Evolutionary conservation across 2,888 invertebrate genomes (phyloP), one percentile per base, ranked within the genome.

Genomic region (Physocephala rufipes): DNA sequence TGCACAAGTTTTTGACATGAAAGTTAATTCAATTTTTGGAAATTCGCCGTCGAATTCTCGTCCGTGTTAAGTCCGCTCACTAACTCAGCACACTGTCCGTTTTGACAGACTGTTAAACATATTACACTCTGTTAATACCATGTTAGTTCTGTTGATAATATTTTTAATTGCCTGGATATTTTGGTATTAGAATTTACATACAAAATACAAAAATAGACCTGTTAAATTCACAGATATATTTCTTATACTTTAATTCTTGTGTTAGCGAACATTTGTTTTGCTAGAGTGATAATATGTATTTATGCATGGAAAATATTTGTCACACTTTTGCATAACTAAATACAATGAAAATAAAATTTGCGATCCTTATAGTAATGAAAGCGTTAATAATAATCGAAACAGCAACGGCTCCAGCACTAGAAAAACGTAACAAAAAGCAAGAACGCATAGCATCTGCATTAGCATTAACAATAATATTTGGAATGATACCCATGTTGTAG

Each of bases 301-400:
- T 51, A 30, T 68, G 58, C 63, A 70, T 73, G 72, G 75, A 72
- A 74, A 36, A 36, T 7, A 36, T 75, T 75, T 75, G 73, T 73
- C 74, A 78, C 75, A 77, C 77, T 78, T 76, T 76, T 73, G 76
- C 78, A 74, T 78, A 76, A 76, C 76, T 74, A 74, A 73, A 75
- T 69, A 74, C 69, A 73, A 72, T 26, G 64, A 63, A 55, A 74
- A 65, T 67, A 63, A 24, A 55, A 66, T 19, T 71, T 58, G 43
- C 58, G 63, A 67, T 30, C 59, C 26, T 7, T 28, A 65, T 47
- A 67, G 30, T n/a, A 58, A 51, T 43, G 67, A 45, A n/a, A n/a
- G n/a, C 67, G 43, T 13, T 12, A 28, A 74, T 66, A 71, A 72
- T 24, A 62, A 59, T 53, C 74, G 65, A 67, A 55, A n/a, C 65